Evolutionary conservation across 2,888 invertebrate genomes (phyloP).

Genomic region (Syritta pipiens): DNA sequence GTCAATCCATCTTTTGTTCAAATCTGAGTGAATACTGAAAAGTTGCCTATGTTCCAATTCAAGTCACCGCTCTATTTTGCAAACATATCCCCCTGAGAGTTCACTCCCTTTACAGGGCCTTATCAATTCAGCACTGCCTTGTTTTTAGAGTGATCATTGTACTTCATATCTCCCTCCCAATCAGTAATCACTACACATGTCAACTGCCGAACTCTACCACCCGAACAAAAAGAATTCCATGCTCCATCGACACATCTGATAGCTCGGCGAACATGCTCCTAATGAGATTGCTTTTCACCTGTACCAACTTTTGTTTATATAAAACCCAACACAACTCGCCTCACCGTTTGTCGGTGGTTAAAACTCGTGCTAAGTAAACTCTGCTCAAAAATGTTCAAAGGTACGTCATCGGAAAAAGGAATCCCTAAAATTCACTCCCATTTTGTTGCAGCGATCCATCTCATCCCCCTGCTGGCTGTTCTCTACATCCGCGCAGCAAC

Average conservation of each 20-base stretch:
- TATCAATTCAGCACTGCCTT: no score
- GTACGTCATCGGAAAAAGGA: background rate
- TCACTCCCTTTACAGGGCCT: no score
- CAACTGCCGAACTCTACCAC: background rate
- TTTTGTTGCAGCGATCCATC: slow-evolving; percentile 1
- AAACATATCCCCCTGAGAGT: no score
- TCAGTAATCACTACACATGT: background rate
- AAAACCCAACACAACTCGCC: background rate
- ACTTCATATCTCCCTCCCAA: background rate
- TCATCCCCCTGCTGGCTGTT: background rate
- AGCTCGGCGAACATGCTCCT: slow-evolving; percentile 1
- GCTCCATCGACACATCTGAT: background rate
- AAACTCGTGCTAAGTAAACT: background rate
- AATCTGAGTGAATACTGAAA: no score
- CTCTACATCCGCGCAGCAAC: slow-evolving; percentile 1
- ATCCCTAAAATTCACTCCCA: no score
- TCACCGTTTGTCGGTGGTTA: slow-evolving; percentile 7
- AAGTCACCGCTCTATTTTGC: no score
- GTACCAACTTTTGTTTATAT: background rate
- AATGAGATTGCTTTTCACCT: background rate
- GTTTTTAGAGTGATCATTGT: no score
- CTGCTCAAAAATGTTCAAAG: slow-evolving; percentile 34
- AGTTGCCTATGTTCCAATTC: no score
- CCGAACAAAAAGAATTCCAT: background rate
- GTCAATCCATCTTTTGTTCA: no score